phyloP scores from a whole-genome alignment of 2,113 vertebrate species.

The Trichomycterus rosablanca region DNA sequence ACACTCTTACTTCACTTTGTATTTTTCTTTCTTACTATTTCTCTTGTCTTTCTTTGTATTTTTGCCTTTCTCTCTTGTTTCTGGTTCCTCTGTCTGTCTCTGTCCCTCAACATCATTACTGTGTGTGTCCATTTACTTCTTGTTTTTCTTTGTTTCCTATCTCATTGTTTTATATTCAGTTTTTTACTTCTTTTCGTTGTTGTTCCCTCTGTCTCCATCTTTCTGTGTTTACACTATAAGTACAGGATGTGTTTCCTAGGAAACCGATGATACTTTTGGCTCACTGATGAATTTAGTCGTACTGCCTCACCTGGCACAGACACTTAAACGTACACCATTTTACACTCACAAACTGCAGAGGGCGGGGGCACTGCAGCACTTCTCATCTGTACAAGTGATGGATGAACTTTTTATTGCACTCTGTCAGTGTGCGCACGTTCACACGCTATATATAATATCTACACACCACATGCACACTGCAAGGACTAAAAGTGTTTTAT shows the following conservation, averaged over 20 bases:
- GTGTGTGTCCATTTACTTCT: not conserved
- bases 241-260: slow-evolving; percentile 66
- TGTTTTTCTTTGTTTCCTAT: not conserved
- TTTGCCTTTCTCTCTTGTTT: slow-evolving; percentile 14
- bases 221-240: slow-evolving; percentile 48
- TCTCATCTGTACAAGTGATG: slow-evolving; percentile 17
- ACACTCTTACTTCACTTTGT: too few relatives aligned
- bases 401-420: slow-evolving; percentile 8
- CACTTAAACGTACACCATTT: slow-evolving; percentile 1
- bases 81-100: slow-evolving; percentile 40
- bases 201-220: not conserved
- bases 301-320: slow-evolving; percentile 8
- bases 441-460: too few relatives aligned
- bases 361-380: slow-evolving; percentile 1
- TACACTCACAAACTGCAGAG: slow-evolving; percentile 1
- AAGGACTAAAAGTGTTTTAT: too few relatives aligned
- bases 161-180: too few relatives aligned
- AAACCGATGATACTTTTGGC: slow-evolving; percentile 69
- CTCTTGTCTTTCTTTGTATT: not conserved
- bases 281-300: not conserved
- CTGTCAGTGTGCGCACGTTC: not conserved
- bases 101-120: slow-evolving; percentile 22
- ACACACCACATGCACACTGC: not conserved
- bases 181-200: not conserved
- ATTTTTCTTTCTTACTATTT: too few relatives aligned